phyloP scores from a whole-genome alignment of 2,113 vertebrate species.

The Tachysurus vachellii region DNA sequence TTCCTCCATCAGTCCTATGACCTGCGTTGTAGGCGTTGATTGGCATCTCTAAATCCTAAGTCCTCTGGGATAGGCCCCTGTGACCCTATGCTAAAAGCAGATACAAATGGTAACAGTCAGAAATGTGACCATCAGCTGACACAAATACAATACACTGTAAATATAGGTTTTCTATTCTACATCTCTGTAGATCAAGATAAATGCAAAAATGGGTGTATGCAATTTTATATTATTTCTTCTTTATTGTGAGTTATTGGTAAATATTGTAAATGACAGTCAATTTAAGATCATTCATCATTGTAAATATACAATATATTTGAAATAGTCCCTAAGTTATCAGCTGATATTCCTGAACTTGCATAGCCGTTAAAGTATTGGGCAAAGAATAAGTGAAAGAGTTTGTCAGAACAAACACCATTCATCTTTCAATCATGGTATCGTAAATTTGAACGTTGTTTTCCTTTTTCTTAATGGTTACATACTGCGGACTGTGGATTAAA shows the following conservation, averaged over 20 bases:
- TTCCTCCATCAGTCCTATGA: too few species aligned
- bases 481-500: neutral
- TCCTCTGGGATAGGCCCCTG: too few species aligned
- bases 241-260: neutral
- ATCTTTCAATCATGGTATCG: neutral
- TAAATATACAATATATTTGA: neutral
- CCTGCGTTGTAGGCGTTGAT: too few species aligned
- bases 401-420: neutral
- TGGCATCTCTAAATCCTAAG: too few species aligned
- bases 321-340: neutral
- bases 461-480: neutral
- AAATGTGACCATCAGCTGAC: neutral
- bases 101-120: neutral
- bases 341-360: neutral
- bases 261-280: neutral
- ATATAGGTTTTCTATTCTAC: too few species aligned
- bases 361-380: neutral
- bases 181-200: too few species aligned
- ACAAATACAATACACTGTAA: neutral
- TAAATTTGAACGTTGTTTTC: neutral
- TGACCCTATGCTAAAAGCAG: neutral
- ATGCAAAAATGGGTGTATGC: neutral
- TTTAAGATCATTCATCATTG: neutral
- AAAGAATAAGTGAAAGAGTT: neutral
- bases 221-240: neutral